Percentiles rank a stretch among this genome's conserved stretches.
Conservation (phyloP, 2,888 invertebrate genomes). For the Harpagoxenus sublaevis region DNA sequence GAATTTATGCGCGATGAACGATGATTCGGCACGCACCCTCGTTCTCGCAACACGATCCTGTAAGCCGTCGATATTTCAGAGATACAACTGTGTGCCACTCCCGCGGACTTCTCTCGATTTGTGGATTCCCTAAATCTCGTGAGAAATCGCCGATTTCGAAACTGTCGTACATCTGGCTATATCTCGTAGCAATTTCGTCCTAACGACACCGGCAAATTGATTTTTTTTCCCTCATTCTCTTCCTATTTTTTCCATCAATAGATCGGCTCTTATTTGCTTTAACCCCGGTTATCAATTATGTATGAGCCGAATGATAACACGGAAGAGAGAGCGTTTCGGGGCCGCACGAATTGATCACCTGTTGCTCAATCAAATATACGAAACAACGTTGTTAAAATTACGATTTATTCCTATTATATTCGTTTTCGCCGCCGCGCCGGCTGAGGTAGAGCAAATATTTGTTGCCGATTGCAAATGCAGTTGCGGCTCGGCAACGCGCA, state of each 20-base stretch:
- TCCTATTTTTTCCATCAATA: background rate
- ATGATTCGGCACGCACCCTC: conserved; percentile 21
- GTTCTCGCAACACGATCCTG: conserved; percentile 14
- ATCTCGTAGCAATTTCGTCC: conserved; percentile 30
- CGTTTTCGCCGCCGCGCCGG: conserved; percentile 27
- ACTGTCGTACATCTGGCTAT: conserved; percentile 60
- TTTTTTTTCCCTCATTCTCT: background rate
- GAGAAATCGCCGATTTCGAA: conserved; percentile 52
- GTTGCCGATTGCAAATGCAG: conserved; percentile 32
- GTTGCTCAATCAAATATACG: conserved; percentile 69
- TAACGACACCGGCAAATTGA: conserved; percentile 25
- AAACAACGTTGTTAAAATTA: conserved; percentile 48
- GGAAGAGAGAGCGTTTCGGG: conserved; percentile 34
- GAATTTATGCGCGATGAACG: conserved; percentile 56
- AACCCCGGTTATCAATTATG: conserved; percentile 41
- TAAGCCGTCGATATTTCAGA: conserved; percentile 67
- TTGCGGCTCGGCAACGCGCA: conserved; percentile 33
- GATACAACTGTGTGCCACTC: conserved; percentile 37
- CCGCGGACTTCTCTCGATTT: conserved; percentile 25
- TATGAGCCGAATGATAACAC: conserved; percentile 41
- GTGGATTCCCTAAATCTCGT: conserved; percentile 25
- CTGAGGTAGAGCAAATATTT: conserved; percentile 49
- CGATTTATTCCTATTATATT: conserved; percentile 65
- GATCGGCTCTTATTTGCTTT: conserved; percentile 16
- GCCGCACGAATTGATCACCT: conserved; percentile 64